Percentiles rank a stretch among this genome's conserved stretches.
phyloP scores from a whole-genome alignment of 2,888 invertebrate genomes.

The Andrena haemorrhoa region DNA sequence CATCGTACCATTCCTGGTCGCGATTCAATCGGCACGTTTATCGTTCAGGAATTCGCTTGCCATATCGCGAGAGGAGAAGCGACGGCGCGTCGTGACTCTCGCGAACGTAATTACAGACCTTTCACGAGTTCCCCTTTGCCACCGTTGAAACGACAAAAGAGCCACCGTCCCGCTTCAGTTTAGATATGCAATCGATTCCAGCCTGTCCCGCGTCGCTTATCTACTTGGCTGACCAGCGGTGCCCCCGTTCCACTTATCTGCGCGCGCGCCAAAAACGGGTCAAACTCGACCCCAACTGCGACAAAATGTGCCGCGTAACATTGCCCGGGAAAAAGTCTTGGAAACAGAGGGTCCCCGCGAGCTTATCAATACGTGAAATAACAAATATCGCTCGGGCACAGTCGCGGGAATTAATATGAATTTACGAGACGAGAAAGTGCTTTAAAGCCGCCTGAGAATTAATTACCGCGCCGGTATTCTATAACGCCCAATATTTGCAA shows the following conservation, averaged over 20 bases:
- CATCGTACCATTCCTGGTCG: no score
- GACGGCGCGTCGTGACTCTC: neutral
- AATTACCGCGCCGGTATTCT: slow-evolving; percentile 33
- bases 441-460: slow-evolving; percentile 36
- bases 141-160: slow-evolving; percentile 34
- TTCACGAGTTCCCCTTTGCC: slow-evolving; percentile 4
- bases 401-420: neutral
- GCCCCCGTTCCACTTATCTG: slow-evolving; percentile 71
- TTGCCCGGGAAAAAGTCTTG: neutral
- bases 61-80: no score
- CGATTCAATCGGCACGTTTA: no score
- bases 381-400: neutral
- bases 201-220: slow-evolving; percentile 64
- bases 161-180: slow-evolving; percentile 34
- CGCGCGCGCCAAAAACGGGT: slow-evolving; percentile 17
- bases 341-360: neutral
- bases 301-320: slow-evolving; percentile 18
- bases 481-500: slow-evolving; percentile 47
- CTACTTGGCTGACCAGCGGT: slow-evolving; percentile 64
- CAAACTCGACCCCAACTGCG: slow-evolving; percentile 4
- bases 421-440: slow-evolving; percentile 20
- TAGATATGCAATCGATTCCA: slow-evolving; percentile 46
- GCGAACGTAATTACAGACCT: slow-evolving; percentile 37
- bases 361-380: neutral
- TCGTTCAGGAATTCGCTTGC: no score